These are phyloP conservation scores for Heliconius melpomene DNA, from an alignment of 1,140 invertebrate species.

Conservation along the genomic window DNA sequence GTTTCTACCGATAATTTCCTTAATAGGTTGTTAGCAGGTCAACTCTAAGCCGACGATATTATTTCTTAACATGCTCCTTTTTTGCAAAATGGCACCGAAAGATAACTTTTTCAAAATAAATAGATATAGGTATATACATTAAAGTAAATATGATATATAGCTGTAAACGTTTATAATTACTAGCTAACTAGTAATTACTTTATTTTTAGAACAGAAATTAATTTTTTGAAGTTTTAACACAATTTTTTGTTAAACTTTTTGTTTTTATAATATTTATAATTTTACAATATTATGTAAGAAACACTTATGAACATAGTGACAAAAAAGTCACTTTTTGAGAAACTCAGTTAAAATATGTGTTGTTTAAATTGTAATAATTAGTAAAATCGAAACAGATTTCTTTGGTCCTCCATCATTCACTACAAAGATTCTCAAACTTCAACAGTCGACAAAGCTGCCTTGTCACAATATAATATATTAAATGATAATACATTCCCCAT, in stretches of 20 bases:
- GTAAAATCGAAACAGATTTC: background rate
- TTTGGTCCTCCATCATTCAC: slow-evolving; percentile 1
- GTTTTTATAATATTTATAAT: background rate
- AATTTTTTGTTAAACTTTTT: background rate
- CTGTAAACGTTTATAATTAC: background rate
- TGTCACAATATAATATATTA: slow-evolving; percentile 27
- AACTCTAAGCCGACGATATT: too few species aligned
- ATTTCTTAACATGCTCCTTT: too few species aligned
- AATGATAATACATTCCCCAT: slow-evolving; percentile 40
- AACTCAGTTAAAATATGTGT: background rate
- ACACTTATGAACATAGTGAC: background rate
- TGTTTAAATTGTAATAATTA: background rate
- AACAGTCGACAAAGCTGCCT: slow-evolving; percentile 7
- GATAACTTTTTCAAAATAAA: too few species aligned
- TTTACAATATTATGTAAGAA: background rate
- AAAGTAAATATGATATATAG: background rate
- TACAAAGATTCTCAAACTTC: background rate
- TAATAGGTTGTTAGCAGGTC: too few species aligned
- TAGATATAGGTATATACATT: background rate
- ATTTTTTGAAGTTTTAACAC: background rate
- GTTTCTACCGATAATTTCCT: background rate
- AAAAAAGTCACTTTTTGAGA: background rate
- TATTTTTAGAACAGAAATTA: background rate
- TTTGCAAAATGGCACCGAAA: too few species aligned
- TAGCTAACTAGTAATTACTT: background rate